Evolutionary conservation across 2,113 vertebrate species (phyloP), one percentile per base, ranked within the genome.

Genomic region (Brienomyrus brachyistius): DNA sequence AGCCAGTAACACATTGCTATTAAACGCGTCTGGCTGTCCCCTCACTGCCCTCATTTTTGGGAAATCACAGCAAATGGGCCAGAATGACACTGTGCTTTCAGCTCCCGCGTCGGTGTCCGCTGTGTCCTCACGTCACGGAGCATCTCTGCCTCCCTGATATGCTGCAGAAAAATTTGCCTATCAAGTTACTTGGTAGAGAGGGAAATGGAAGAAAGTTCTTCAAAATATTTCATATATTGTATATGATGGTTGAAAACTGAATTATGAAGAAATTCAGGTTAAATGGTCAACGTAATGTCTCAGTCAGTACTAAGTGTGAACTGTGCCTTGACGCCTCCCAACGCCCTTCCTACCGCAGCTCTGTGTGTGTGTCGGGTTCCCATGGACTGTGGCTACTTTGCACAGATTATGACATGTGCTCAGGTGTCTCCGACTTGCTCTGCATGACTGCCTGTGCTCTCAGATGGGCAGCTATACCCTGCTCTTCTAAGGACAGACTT

Each of bases 21-120:
- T 35, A 17, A 31, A 82, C 47, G 77, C 11, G 35, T 80, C 13
- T 80, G 74, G 59, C 66, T 31, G n/a, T 35, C 43, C 47, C 21
- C 52, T 84, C 56, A 88, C 54, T 74, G 40, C 15, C 66, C 35
- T 83, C 90, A 88, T 35, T 84, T 27, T 40, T 40, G 77, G 77
- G 23, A 56, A 70, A 89, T 47, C 50, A 48, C 89, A 40, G 51
- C 17, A 11, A n/a, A 86, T 45, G 80, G 51, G 35, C 54, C 45
- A n/a, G 83, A 43, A 86, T 62, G 54, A 19, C n/a, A 17, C 54
- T 70, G 35, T 43, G 43, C 4, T 47, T 85, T 85, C 40, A 23
- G 40, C 56, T 48, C 80, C 89, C n/a, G 15, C 82, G 1, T 89
- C 54, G 80, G 88, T 45, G 74, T 21, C 31, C 9, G 7, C 15